Evolutionary conservation across 2,888 invertebrate species (phyloP), one percentile per base, ranked within the genome.

Genomic region (Conistra vaccinii): DNA sequence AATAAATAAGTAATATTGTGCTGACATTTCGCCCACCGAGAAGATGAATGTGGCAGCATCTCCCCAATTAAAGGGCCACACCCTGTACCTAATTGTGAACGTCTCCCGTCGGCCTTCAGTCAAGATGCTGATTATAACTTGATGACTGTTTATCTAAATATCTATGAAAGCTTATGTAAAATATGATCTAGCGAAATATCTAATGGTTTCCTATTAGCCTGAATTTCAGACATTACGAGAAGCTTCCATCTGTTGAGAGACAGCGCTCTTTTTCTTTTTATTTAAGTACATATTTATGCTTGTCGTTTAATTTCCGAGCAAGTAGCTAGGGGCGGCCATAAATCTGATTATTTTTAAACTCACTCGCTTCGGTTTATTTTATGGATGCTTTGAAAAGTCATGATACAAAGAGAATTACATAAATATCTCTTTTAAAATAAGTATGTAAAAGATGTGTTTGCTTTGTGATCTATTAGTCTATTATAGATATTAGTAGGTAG

Each of bases 311-410:
- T 89, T 87, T 85, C 79, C 72, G 77, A 86, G 81, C 81, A 79
- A 88, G 86, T 88, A 85, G 86, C 88, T 77, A 78, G 86, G 84
- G 89, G 87, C 88, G 86, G 81, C 75, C 84, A 88, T 91, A 91
- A 91, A 91, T 91, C 87, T 89, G 86, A 89, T 91, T 90, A 92
- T 93, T 92, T 93, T 92, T 91, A 92, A 92, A 91, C 92, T 86
- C 87, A 85, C 85, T 80, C 80, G 80, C 79, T 84, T 78, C 80
- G 85, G 83, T 86, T 89, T 90, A 89, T 86, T 89, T 91, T 89
- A 91, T 88, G 87, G 88, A 83, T 87, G 85, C 89, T 89, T 89
- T 87, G 84, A 84, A 84, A 85, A 84, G 78, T 81, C 84, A 81
- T 75, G 68, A 69, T 76, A 83, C 75, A 85, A 84, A 76, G 76